Percentiles rank a stretch among this genome's conserved stretches.
Evolutionary conservation across 2,113 vertebrate species (phyloP).

Genomic region (Eolophus roseicapilla): DNA sequence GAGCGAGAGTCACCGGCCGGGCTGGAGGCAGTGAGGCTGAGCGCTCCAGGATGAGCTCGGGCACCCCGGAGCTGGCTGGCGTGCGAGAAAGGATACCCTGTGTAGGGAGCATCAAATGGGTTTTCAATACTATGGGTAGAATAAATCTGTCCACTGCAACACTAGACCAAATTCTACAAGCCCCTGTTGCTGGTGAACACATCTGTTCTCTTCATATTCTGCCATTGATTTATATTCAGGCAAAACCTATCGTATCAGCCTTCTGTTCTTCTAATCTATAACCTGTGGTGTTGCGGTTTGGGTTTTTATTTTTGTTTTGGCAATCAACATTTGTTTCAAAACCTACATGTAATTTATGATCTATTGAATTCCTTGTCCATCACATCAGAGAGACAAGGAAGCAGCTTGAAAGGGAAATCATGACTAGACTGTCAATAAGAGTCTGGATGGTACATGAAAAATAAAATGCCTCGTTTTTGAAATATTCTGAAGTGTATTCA

Average conservation of each 20-base stretch:
- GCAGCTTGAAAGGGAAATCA: not conserved
- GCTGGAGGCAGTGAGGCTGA: not conserved
- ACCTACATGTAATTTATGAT: rapidly evolving
- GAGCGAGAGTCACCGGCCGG: not conserved
- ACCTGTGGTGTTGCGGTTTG: rapidly evolving
- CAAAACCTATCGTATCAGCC: not conserved
- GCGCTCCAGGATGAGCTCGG: not conserved
- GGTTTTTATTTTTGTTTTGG: not conserved
- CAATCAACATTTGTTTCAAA: not conserved
- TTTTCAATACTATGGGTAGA: rapidly evolving
- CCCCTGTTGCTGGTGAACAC: rapidly evolving
- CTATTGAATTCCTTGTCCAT: not conserved
- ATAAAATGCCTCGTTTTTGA: not conserved
- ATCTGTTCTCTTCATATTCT: rapidly evolving
- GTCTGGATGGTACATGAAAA: not conserved
- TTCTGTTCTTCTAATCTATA: not conserved
- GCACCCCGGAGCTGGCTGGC: not conserved
- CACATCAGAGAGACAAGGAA: not conserved
- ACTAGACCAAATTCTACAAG: rapidly evolving
- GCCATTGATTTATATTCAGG: not conserved
- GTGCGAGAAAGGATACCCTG: not conserved
- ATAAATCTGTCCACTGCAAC: rapidly evolving
- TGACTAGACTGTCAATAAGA: not conserved
- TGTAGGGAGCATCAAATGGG: rapidly evolving
- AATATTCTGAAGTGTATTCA: not conserved